Evolutionary conservation across 2,888 invertebrate genomes (phyloP).

Genomic region (Amphipyra tragopoginis): DNA sequence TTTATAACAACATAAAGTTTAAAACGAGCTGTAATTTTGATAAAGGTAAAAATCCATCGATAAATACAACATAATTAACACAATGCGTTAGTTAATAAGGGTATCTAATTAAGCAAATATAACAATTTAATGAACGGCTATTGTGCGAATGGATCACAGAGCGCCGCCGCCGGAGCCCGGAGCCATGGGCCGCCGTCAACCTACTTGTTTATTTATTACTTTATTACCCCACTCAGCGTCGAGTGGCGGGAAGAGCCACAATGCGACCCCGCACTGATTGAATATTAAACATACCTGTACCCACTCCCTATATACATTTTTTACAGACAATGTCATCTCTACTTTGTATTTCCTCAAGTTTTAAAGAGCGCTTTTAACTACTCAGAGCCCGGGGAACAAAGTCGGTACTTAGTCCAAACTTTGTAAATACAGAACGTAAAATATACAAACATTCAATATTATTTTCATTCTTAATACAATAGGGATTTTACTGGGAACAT

Average conservation of each 20-base stretch:
- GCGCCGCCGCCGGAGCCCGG: conserved; percentile 34
- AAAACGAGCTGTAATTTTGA: no score
- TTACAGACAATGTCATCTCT: conserved; percentile 33
- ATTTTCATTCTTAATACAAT: conserved; percentile 13
- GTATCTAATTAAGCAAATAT: conserved; percentile 50
- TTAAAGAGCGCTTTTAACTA: conserved; percentile 26
- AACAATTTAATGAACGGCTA: conserved; percentile 55
- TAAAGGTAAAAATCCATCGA: background rate
- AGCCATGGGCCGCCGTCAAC: conserved; percentile 62
- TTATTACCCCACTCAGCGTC: conserved; percentile 83
- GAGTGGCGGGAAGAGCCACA: conserved; percentile 81
- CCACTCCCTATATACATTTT: conserved; percentile 61
- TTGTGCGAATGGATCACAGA: conserved; percentile 61
- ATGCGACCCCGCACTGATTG: conserved; percentile 80
- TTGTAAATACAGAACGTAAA: conserved; percentile 30
- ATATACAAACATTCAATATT: conserved; percentile 27
- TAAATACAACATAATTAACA: conserved; percentile 5
- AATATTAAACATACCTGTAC: conserved; percentile 79
- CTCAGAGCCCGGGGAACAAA: conserved; percentile 20
- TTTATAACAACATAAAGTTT: conserved; percentile 1
- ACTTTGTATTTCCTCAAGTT: conserved; percentile 30
- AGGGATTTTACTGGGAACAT: conserved; percentile 17
- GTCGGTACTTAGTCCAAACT: conserved; percentile 34
- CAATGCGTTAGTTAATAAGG: conserved; percentile 26
- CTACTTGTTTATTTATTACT: conserved; percentile 85